Conservation (phyloP, 1,140 invertebrate genomes). For the Metaphire vulgaris region DNA sequence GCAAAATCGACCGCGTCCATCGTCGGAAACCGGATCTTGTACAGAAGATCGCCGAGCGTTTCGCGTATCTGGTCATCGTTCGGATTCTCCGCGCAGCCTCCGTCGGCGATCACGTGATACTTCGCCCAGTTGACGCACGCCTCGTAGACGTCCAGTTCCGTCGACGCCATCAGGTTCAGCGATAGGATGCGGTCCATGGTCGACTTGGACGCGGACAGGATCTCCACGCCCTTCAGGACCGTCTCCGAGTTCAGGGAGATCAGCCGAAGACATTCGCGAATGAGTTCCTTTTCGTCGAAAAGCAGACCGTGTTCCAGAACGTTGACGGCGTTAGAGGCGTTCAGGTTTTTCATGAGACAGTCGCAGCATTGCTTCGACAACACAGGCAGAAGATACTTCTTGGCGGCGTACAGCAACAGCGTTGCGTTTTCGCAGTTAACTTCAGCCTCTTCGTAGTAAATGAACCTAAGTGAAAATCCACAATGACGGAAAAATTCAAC, state of each 20-base stretch:
- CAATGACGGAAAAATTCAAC: neutral
- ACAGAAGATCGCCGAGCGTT: slow-evolving; percentile 7
- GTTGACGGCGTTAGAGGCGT: neutral
- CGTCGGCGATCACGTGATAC: too few relatives aligned
- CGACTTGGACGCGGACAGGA: neutral
- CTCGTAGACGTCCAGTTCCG: neutral
- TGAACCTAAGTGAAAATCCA: neutral
- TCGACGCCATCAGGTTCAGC: neutral
- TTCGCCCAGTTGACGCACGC: slow-evolving; percentile 12
- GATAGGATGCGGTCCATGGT: neutral
- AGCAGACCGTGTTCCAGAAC: neutral
- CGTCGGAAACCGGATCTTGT: slow-evolving; percentile 15
- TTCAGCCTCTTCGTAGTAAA: slow-evolving; percentile 1
- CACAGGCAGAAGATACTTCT: neutral
- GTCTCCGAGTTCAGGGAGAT: neutral
- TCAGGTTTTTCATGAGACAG: neutral
- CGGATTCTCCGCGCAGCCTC: neutral
- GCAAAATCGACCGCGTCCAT: slow-evolving; percentile 17
- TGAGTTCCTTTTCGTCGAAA: neutral
- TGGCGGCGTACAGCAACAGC: neutral
- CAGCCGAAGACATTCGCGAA: neutral
- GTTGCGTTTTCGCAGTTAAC: neutral
- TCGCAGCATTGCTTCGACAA: neutral
- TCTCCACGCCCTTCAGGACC: neutral
- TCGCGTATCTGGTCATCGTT: neutral